Conservation (phyloP, 1,140 invertebrate genomes). For the Brachionus plicatilis region DNA sequence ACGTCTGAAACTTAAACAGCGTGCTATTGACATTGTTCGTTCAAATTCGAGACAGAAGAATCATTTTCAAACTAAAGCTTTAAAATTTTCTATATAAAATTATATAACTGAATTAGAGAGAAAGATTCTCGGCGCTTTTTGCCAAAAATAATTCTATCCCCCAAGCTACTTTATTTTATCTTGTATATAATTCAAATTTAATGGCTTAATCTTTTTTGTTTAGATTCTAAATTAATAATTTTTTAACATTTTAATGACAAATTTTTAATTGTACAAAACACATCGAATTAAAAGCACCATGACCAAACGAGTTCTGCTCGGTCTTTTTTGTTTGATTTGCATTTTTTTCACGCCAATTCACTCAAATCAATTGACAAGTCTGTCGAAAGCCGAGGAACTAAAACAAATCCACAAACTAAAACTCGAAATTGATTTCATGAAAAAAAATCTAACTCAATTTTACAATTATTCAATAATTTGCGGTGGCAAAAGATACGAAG, state of each 20-base stretch:
- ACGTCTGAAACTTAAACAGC: neutral
- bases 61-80: neutral
- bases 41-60: neutral
- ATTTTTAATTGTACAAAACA: conserved; percentile 7
- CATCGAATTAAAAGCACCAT: neutral
- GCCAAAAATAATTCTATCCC: neutral
- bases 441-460: conserved; percentile 30
- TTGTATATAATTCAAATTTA: neutral
- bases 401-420: conserved; percentile 27
- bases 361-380: neutral
- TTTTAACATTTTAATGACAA: neutral
- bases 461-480: conserved; percentile 36
- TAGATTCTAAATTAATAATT: neutral
- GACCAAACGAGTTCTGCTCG: neutral
- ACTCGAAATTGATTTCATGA: conserved; percentile 3
- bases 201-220: neutral
- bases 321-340: neutral
- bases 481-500: conserved; percentile 17
- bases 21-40: neutral
- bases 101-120: neutral
- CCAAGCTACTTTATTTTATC: neutral
- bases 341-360: neutral
- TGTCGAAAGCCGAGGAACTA: conserved; percentile 6
- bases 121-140: neutral
- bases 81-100: neutral